These are phyloP conservation scores for Lanius ludovicianus DNA, from an alignment of 2,113 vertebrate genomes.

Conservation along the genomic window DNA sequence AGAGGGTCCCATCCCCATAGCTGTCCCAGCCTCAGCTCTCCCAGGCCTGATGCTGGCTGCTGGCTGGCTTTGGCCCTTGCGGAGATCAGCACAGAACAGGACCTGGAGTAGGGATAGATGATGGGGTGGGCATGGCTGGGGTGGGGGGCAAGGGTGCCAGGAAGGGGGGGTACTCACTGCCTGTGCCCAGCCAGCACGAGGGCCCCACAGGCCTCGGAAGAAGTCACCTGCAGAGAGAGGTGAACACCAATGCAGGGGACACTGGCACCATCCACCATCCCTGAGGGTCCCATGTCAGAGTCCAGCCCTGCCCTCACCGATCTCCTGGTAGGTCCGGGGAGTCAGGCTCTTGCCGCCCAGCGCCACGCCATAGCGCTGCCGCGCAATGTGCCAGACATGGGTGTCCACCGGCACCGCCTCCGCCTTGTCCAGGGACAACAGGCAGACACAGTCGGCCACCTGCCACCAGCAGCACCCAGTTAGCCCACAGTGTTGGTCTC, in stretches of 20 bases:
- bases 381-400: conserved; percentile 92
- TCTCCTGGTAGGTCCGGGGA: conserved; percentile 81
- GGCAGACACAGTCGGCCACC: conserved; percentile 96
- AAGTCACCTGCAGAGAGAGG: conserved; percentile 82
- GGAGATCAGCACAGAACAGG: conserved; percentile 90
- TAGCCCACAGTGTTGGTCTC: rapidly evolving
- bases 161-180: conserved; percentile 81
- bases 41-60: not conserved
- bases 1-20: not conserved
- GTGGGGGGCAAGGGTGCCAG: too few relatives aligned
- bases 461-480: not conserved
- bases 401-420: conserved; percentile 92
- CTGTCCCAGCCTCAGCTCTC: not conserved
- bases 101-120: conserved; percentile 67
- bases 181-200: conserved; percentile 91
- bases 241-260: not conserved
- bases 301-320: conserved; percentile 74
- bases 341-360: conserved; percentile 80
- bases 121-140: rapidly evolving
- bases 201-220: conserved; percentile 89
- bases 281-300: rapidly evolving
- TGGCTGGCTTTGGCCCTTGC: conserved; percentile 70
- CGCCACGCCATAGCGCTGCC: conserved; percentile 79
- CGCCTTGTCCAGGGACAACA: conserved; percentile 91
- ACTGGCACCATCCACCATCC: rapidly evolving